Evolutionary conservation across 2,888 invertebrate genomes (phyloP), one percentile per base, ranked within the genome.

Genomic region (Endotricha flammealis): DNA sequence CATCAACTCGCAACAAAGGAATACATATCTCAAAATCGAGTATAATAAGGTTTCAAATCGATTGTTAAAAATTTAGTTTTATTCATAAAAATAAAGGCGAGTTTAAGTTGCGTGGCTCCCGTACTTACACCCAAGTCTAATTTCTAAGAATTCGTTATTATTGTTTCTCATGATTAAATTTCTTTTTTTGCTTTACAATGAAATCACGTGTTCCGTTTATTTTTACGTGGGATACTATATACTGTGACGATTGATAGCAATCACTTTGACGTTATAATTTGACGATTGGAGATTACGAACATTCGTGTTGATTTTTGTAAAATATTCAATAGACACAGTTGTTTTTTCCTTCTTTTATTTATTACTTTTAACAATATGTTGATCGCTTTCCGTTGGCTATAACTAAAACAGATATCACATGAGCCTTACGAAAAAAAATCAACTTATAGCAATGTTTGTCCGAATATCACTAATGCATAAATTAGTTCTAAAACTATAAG

Each of bases 141-240:
- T 83, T 85, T 85, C 79, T 80, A 61, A 76, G 83, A 75, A 77
- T 73, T 76, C 74, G 64, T 79, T 77, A 85, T 82, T 83, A 83
- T 82, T 85, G 82, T 86, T 86, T 86, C 86, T 81, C 83, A 83
- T 86, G 81, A 85, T 85, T 86, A 83, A 85, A 78, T 85, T 85
- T 82, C 81, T 85, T 85, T 83, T 16, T 81, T 81, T 76, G 76
- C 73, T 65, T n/a, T 53, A 79, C 78, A 79, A 75, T 81, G 60
- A 66, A 72, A 71, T 73, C 68, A 74, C 62, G 64, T 71, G 65
- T 70, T 64, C 58, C 64, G 64, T 73, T 77, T 70, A 64, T 71
- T 58, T 57, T 70, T 64, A 56, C 59, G 64, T 67, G 64, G 61
- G 66, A 67, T 59, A 59, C 43, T 70, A 64, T 51, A 55, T 55